phyloP scores from a whole-genome alignment of 2,113 vertebrate genomes.

The Odocoileus virginianus region DNA sequence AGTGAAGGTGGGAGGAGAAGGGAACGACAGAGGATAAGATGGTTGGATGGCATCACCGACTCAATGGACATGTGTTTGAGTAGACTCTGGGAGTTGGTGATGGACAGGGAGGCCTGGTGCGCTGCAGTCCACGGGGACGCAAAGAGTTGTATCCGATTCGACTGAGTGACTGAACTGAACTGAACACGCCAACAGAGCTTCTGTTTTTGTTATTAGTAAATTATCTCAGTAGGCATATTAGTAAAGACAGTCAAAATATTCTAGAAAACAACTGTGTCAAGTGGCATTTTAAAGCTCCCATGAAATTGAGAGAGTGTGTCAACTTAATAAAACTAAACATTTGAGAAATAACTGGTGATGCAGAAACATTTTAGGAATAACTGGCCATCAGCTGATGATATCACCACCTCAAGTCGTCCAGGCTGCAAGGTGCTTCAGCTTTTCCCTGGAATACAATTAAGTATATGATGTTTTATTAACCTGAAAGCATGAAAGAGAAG shows the following conservation, averaged over 20 bases:
- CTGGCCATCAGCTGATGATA: neutral
- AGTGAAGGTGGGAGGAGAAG: neutral
- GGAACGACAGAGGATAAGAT: neutral
- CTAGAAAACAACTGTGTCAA: conserved; percentile 46
- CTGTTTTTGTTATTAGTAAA: neutral
- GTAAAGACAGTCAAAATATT: neutral
- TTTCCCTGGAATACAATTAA: neutral
- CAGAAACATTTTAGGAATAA: neutral
- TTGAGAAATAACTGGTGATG: neutral
- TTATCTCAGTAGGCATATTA: neutral
- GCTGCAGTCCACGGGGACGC: neutral
- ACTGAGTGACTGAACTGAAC: neutral
- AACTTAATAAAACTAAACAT: neutral
- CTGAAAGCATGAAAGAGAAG: neutral
- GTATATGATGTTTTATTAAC: neutral
- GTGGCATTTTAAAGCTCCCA: conserved; percentile 43
- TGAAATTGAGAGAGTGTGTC: conserved; percentile 43
- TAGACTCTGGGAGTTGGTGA: neutral
- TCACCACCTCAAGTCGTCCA: neutral
- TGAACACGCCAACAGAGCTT: neutral
- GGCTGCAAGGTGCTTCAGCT: neutral
- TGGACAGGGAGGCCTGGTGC: neutral
- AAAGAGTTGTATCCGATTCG: accelerated
- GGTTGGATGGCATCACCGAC: neutral
- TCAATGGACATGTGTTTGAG: neutral